phyloP scores from a whole-genome alignment of 1,140 invertebrate species.

The Nomia melanderi region DNA sequence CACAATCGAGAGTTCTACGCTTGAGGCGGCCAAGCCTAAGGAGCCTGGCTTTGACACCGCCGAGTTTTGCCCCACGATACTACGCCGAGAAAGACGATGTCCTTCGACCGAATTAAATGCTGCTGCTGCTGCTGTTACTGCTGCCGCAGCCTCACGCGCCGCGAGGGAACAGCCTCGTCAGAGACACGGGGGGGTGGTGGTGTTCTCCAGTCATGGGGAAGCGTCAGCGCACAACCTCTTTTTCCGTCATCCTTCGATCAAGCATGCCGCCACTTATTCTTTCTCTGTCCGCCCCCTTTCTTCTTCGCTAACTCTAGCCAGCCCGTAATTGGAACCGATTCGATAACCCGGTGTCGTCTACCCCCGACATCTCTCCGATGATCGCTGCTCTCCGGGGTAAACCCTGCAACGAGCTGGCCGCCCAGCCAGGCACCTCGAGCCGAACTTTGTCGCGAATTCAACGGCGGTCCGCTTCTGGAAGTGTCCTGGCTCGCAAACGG shows the following conservation, averaged over 20 bases:
- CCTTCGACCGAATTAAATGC: constrained; percentile 50
- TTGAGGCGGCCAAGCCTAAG: constrained; percentile 84
- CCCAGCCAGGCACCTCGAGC: too few species aligned
- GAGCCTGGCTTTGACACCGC: constrained; percentile 56
- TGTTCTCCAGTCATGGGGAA: not conserved
- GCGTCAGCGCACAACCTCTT: constrained; percentile 4
- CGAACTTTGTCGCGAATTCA: too few species aligned
- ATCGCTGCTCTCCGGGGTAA: too few species aligned
- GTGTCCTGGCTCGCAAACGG: too few species aligned
- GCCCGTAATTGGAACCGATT: too few species aligned
- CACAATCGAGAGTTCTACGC: constrained; percentile 97
- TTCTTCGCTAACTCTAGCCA: not conserved
- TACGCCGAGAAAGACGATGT: constrained; percentile 55
- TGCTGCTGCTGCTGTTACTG: constrained; percentile 49
- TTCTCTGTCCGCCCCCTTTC: not conserved
- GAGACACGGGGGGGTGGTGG: too few species aligned
- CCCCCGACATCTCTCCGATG: too few species aligned
- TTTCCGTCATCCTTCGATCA: constrained; percentile 18
- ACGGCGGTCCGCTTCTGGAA: too few species aligned
- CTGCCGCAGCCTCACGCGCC: constrained; percentile 18
- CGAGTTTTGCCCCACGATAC: constrained; percentile 59
- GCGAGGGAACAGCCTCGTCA: constrained; percentile 7
- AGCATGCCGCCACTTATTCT: not conserved
- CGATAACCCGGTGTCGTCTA: too few species aligned
- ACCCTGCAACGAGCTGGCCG: too few species aligned